Base-by-base conservation (phyloP, 2,888 invertebrate species). In the Bellardia pandia region DNA sequence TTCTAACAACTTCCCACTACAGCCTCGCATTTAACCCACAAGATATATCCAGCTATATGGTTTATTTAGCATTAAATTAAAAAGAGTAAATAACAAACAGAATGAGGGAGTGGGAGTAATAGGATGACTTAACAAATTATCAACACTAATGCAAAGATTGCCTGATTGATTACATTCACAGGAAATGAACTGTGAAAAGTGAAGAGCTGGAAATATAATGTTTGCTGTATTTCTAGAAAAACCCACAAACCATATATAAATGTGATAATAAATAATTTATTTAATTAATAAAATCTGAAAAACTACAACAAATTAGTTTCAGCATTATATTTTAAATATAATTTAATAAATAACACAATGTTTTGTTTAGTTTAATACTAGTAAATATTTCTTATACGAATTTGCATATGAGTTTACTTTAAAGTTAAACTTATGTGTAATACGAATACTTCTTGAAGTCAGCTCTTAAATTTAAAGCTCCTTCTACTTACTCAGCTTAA, bases 81-180 rank as follows among this genome's bases (percentile, higher is more conserved):
- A 56, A 13, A 33, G 6, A 16, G 2, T 45, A 7, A 9, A 53
- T 14, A 42, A 45, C 2, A 62, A n/a, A 6, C 0, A 0, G 23
- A 51, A 51, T 6, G 37, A 37, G 37, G 1, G 62, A 51, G 51
- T 14, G 51, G 14, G 53, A 53, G 30, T 58, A 33, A 60, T 33
- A 33, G 68, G 30, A 40, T 58, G 45, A 40, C 45, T 68, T 56
- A 45, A 51, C n/a, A 79, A 80, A 71, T 56, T 69, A 64, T 62
- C 14, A 33, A 64, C 33, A 75, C 62, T 68, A 51, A 71, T 62
- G 6, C 33, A 45, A 45, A 66, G 6, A 62, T 85, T 75, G 62
- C 45, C 53, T 71, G 77, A 86, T 81, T 85, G 71, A 85, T 80
- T 85, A 40, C n/a, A 85, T 85, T 74, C 69, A 53, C 62, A 71